phyloP scores from a whole-genome alignment of 2,888 invertebrate species.

The Clusia tigrina region DNA sequence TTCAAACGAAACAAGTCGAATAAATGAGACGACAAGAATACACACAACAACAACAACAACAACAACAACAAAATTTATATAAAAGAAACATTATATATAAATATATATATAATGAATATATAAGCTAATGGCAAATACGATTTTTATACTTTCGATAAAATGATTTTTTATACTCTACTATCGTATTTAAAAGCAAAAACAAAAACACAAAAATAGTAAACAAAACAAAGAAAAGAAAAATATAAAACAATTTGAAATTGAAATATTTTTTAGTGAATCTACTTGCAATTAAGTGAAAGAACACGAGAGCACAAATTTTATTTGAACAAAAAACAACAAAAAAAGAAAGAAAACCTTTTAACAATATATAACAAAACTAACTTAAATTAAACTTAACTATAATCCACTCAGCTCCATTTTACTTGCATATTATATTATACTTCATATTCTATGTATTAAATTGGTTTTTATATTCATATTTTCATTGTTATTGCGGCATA shows the following conservation, averaged over 20 bases:
- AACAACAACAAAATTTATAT: not conserved
- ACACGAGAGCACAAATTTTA: slow-evolving; percentile 57
- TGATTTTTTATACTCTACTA: slow-evolving; percentile 53
- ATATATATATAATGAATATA: slow-evolving; percentile 32
- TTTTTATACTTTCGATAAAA: slow-evolving; percentile 58
- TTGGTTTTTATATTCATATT: no score
- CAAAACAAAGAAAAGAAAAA: slow-evolving; percentile 34
- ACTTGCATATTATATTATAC: no score
- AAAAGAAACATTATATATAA: slow-evolving; percentile 12
- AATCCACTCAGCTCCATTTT: no score
- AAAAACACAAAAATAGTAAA: no score
- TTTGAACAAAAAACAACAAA: slow-evolving; percentile 43
- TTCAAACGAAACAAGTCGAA: not conserved
- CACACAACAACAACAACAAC: slow-evolving; percentile 12
- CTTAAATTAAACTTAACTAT: no score
- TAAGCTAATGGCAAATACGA: slow-evolving; percentile 47
- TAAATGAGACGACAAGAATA: not conserved
- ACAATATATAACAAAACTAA: no score
- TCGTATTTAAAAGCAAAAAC: slow-evolving; percentile 3
- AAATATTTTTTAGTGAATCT: slow-evolving; percentile 37
- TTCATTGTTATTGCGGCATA: no score
- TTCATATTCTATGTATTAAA: no score
- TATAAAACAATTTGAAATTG: slow-evolving; percentile 38
- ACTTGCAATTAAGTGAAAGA: slow-evolving; percentile 56
- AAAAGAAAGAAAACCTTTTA: no score